Conservation (phyloP, 2,888 invertebrate genomes). For the Meiosimyza platycephala region DNA sequence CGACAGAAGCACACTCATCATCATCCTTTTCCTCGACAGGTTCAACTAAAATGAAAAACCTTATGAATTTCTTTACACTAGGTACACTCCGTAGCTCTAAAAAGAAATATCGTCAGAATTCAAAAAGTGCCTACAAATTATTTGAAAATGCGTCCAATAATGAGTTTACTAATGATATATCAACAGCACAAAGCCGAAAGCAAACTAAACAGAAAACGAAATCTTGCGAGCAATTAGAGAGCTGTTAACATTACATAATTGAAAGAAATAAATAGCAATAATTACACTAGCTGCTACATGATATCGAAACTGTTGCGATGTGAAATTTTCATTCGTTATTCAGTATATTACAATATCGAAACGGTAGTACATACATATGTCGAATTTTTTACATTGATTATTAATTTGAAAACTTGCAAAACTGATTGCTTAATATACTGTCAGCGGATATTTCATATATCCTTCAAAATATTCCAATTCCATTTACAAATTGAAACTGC, state of each 20-base stretch:
- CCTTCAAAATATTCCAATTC: no score
- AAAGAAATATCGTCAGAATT: constrained; percentile 59
- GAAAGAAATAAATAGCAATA: no score
- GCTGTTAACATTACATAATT: constrained; percentile 43
- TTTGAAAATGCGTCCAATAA: constrained; percentile 54
- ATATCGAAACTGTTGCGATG: no score
- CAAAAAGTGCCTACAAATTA: constrained; percentile 55
- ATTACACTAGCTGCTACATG: no score
- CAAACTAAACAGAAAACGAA: constrained; percentile 47
- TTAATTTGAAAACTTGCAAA: no score
- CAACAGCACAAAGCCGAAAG: constrained; percentile 29
- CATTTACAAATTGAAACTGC: no score
- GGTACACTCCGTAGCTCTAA: constrained; percentile 55
- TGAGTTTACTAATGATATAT: constrained; percentile 45
- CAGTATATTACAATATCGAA: no score
- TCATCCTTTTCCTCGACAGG: constrained; percentile 28
- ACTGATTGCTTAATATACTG: no score
- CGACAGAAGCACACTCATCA: constrained; percentile 17
- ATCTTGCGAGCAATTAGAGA: constrained; percentile 61
- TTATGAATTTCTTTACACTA: constrained; percentile 49
- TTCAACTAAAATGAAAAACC: constrained; percentile 47
- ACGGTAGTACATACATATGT: no score
- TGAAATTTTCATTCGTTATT: no score
- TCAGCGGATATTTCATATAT: no score
- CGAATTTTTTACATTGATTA: no score